phyloP scores from a whole-genome alignment of 2,113 vertebrate species.

The Epinephelus cyanopodus region DNA sequence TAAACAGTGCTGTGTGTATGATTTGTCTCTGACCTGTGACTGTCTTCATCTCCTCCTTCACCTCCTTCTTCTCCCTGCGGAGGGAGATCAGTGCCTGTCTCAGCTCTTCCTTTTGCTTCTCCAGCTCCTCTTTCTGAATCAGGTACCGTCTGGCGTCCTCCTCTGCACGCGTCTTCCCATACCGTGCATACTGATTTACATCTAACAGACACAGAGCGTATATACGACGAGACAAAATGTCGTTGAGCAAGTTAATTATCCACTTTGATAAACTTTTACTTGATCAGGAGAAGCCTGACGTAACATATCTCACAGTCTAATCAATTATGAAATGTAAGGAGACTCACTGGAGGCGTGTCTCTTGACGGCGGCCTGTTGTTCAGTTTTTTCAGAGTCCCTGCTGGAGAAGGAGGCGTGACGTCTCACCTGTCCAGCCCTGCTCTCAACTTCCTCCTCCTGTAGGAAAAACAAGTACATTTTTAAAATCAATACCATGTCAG shows the following conservation, averaged over 20 bases:
- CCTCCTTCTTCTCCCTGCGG: slow-evolving; percentile 89
- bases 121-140: slow-evolving; percentile 92
- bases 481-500: background rate
- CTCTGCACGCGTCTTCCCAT: slow-evolving; percentile 96
- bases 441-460: slow-evolving; percentile 77
- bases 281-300: background rate
- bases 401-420: slow-evolving; percentile 94
- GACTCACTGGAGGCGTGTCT: slow-evolving; percentile 93
- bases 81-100: slow-evolving; percentile 86
- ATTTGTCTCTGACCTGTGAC: slow-evolving; percentile 84
- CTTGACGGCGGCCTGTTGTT: slow-evolving; percentile 91
- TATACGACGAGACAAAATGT: too few species aligned
- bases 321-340: slow-evolving; percentile 18
- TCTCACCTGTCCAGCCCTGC: slow-evolving; percentile 86
- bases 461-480: background rate
- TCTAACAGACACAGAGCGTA: slow-evolving; percentile 75
- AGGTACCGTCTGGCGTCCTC: slow-evolving; percentile 94
- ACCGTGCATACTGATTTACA: slow-evolving; percentile 92
- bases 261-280: background rate
- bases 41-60: slow-evolving; percentile 89
- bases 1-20: slow-evolving; percentile 16
- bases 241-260: background rate
- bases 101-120: slow-evolving; percentile 92
- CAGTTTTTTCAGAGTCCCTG: slow-evolving; percentile 88
- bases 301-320: background rate